Evolutionary conservation across 2,113 vertebrate species (phyloP), one percentile per base, ranked within the genome.

Genomic region (Passer montanus): DNA sequence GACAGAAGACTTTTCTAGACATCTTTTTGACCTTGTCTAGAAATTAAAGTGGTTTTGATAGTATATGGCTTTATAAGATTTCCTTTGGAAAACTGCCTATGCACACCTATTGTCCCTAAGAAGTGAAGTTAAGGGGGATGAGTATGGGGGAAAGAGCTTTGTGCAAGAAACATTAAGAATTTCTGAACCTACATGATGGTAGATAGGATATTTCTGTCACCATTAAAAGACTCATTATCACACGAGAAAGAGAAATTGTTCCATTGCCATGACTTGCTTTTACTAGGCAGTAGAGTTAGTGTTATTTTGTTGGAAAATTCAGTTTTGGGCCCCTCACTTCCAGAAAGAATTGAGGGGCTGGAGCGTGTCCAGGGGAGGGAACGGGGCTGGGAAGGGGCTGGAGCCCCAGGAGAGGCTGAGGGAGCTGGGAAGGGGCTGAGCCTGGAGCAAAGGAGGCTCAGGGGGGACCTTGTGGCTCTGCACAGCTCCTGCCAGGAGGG

Each of bases 301-400:
- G 21, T 59, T 46, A 28, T 21, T 84, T 67, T 43, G 6, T 7
- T 52, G 49, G 7, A 15, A 84, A 73, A 17, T 75, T 75, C 39
- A 68, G n/a, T 41, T 82, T 53, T 47, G 11, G 6, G 17, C 20
- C 5, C 30, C 13, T 46, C 13, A 30, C 1, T 14, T 2, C 39
- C 41, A 35, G 16, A 47, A 21, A 24, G 4, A 39, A 5, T 1
- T 4, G 46, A 60, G 62, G 8, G 55, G 13, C 46, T 60, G 62
- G 20, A 75, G 30, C 0, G 0, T 68, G 14, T 75, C 24, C 46
- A 53, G 62, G 30, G 53, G 0, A 75, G 24, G 27, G 28, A 39
- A 41, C 0, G 0, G 69, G 41, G 11, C n/a, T 75, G 69, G 28
- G 31, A 68, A 53, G 46, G 16, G 23, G 4, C 23, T 30, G 46